These are phyloP conservation scores for Coregonus clupeaformis DNA, from an alignment of 2,113 vertebrate species.

Conservation along the genomic window DNA sequence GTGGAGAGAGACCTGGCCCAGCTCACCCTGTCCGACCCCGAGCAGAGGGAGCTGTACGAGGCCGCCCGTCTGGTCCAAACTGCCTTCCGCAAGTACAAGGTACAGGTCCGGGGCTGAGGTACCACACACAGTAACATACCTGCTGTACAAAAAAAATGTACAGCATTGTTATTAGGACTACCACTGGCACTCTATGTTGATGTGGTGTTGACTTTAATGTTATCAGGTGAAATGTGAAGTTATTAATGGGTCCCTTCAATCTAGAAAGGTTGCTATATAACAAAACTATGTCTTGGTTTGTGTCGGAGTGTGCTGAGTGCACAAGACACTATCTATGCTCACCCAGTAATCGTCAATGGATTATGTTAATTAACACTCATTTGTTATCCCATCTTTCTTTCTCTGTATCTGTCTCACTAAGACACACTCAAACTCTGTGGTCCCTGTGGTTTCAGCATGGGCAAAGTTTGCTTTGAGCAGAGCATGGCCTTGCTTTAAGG, in stretches of 20 bases:
- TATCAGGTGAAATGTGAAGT: slow-evolving; percentile 1
- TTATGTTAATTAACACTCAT: slow-evolving; percentile 27
- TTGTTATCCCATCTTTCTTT: slow-evolving; percentile 29
- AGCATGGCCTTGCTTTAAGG: slow-evolving; percentile 72
- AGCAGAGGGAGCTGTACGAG: slow-evolving; percentile 97
- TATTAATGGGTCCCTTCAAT: no score
- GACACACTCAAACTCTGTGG: slow-evolving; percentile 32
- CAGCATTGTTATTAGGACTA: no score
- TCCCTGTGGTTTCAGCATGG: slow-evolving; percentile 75
- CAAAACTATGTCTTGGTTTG: no score
- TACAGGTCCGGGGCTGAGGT: slow-evolving; percentile 64
- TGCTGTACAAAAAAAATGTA: neutral
- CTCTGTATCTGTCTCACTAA: slow-evolving; percentile 37
- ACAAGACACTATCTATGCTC: slow-evolving; percentile 2
- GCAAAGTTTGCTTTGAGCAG: slow-evolving; percentile 68
- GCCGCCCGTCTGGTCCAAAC: slow-evolving; percentile 97
- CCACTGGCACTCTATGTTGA: neutral
- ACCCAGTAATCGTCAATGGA: slow-evolving; percentile 16
- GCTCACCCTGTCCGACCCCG: slow-evolving; percentile 95
- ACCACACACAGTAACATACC: slow-evolving; percentile 3
- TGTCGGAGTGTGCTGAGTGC: neutral
- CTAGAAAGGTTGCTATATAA: no score
- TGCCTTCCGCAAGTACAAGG: slow-evolving; percentile 98
- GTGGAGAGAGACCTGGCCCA: slow-evolving; percentile 96
- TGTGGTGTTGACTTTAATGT: neutral